Evolutionary conservation across 2,888 invertebrate species (phyloP).

Genomic region (Heliconius aoede): DNA sequence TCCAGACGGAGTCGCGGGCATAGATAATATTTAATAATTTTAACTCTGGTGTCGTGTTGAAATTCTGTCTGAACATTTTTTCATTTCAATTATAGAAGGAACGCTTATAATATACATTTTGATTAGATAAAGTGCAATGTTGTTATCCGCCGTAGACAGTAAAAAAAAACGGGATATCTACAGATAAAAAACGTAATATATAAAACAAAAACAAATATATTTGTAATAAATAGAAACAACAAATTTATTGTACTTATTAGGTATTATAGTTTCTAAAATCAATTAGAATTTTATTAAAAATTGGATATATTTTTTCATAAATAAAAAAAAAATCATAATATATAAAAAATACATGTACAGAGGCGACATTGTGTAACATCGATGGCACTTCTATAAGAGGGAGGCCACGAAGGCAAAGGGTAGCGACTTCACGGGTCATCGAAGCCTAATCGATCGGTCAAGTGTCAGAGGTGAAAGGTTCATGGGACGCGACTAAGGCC

Average conservation of each 20-base stretch:
- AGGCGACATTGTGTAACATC: slow-evolving; percentile 12
- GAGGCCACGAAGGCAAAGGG: slow-evolving; percentile 9
- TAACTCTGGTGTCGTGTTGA: not conserved
- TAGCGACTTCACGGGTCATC: slow-evolving; percentile 21
- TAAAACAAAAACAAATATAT: too few relatives aligned
- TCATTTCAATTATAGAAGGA: not conserved
- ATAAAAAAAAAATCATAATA: not conserved
- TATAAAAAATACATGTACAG: not conserved
- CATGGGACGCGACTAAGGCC: not conserved
- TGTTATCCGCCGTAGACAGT: not conserved
- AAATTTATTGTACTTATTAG: not conserved
- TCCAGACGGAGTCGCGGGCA: too few relatives aligned
- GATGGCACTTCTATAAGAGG: slow-evolving; percentile 5
- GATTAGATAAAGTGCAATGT: not conserved
- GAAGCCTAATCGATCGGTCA: slow-evolving; percentile 25
- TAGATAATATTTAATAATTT: not conserved
- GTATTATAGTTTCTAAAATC: not conserved
- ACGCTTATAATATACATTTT: not conserved
- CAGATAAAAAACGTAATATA: not conserved
- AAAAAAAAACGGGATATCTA: too few relatives aligned
- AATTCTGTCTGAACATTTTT: not conserved
- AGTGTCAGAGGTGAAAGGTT: slow-evolving; percentile 29
- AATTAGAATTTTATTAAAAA: not conserved
- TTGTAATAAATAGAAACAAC: too few relatives aligned
- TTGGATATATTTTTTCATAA: not conserved